Conservation (phyloP, 2,797 vertebrate genomes). For the Rhinogobio ventralis region DNA sequence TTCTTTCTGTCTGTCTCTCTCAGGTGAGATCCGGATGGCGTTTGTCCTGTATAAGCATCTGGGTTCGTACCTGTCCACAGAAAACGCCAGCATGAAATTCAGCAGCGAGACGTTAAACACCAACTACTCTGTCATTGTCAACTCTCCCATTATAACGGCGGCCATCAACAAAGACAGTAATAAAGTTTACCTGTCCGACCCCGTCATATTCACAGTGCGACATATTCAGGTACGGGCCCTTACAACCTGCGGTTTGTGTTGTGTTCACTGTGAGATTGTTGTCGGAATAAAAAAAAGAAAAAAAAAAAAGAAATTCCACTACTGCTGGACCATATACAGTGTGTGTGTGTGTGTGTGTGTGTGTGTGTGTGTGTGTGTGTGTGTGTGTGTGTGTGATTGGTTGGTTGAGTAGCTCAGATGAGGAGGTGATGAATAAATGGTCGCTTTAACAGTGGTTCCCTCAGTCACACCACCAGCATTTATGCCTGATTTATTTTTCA, state of each 20-base stretch:
- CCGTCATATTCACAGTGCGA: slow-evolving; percentile 93
- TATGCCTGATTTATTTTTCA: slow-evolving; percentile 43
- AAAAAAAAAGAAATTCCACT: background rate
- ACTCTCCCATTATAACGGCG: slow-evolving; percentile 95
- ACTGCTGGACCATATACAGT: too few relatives aligned
- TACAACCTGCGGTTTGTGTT: background rate
- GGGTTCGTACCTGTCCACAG: slow-evolving; percentile 93
- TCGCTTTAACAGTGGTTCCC: slow-evolving; percentile 62
- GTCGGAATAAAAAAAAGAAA: background rate
- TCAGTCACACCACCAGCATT: slow-evolving; percentile 67
- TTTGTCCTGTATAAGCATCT: slow-evolving; percentile 98
- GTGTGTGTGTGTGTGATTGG: slow-evolving; percentile 59
- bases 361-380: slow-evolving; percentile 49
- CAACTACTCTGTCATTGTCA: slow-evolving; percentile 97
- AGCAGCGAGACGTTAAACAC: slow-evolving; percentile 91
- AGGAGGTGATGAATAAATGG: slow-evolving; percentile 67
- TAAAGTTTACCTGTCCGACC: slow-evolving; percentile 96
- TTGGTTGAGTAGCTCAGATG: slow-evolving; percentile 18
- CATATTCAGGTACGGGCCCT: slow-evolving; percentile 88
- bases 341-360: slow-evolving; percentile 58
- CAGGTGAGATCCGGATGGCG: slow-evolving; percentile 96
- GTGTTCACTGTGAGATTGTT: background rate
- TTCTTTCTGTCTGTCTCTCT: slow-evolving; percentile 42
- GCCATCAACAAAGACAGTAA: slow-evolving; percentile 98
- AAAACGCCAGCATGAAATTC: slow-evolving; percentile 96